Percentiles rank a stretch among this genome's conserved stretches.
phyloP scores from a whole-genome alignment of 2,888 invertebrate species.

The Choreutis nemorana region DNA sequence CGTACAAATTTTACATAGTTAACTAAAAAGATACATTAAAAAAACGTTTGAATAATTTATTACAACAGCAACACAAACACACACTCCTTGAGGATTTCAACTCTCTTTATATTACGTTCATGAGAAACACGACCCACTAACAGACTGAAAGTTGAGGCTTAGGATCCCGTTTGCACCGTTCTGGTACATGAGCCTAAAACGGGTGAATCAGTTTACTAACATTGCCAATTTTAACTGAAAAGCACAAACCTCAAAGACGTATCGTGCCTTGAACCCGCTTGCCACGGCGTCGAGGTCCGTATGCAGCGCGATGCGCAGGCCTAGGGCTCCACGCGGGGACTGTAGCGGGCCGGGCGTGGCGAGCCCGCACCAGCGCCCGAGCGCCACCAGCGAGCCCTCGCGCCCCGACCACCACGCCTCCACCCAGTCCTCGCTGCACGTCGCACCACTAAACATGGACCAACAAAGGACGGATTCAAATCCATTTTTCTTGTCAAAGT shows the following conservation, averaged over 20 bases:
- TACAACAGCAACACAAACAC: no score
- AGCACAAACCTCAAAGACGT: constrained; percentile 79
- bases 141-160: no score
- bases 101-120: no score
- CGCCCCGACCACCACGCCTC: constrained; percentile 91
- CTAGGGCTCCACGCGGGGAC: constrained; percentile 87
- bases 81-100: no score
- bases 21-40: no score
- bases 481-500: no score
- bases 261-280: constrained; percentile 96
- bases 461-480: no score
- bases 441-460: constrained; percentile 66
- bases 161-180: no score
- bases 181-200: no score
- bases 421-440: constrained; percentile 93
- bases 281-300: constrained; percentile 88
- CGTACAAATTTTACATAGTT: no score
- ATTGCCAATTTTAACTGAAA: background rate
- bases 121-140: no score
- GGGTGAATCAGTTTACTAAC: background rate
- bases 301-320: constrained; percentile 87
- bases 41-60: no score
- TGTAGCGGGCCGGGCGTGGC: constrained; percentile 95
- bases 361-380: constrained; percentile 91
- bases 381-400: constrained; percentile 81